phyloP scores from a whole-genome alignment of 1,140 invertebrate species.

The Aricia agestis region DNA sequence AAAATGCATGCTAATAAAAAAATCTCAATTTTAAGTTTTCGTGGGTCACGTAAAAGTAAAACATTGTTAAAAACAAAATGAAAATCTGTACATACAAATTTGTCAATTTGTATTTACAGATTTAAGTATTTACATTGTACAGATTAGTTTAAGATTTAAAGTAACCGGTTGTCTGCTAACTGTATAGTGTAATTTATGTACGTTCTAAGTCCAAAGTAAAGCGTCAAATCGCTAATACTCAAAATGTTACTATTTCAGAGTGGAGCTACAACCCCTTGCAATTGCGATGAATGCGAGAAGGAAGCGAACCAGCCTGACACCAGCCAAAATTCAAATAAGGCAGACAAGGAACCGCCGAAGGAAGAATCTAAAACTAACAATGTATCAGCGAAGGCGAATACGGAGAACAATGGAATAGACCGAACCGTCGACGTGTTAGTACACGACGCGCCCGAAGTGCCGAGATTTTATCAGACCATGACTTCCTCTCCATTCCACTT shows the following conservation, averaged over 20 bases:
- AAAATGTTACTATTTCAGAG: constrained; percentile 49
- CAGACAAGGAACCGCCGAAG: constrained; percentile 31
- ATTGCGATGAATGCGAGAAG: constrained; percentile 62
- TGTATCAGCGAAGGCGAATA: constrained; percentile 34
- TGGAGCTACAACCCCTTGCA: constrained; percentile 58
- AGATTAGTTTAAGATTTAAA: too few relatives aligned
- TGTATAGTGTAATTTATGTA: not conserved
- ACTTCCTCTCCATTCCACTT: constrained; percentile 58
- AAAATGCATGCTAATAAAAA: too few relatives aligned
- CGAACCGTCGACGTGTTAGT: constrained; percentile 63
- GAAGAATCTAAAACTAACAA: constrained; percentile 41
- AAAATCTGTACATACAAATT: too few relatives aligned
- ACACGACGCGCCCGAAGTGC: constrained; percentile 57
- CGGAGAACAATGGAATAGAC: constrained; percentile 40
- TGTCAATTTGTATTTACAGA: too few relatives aligned
- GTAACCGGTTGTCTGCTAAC: not conserved
- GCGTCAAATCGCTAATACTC: not conserved
- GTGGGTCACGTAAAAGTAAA: not conserved
- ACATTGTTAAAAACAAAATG: not conserved
- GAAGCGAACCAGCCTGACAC: constrained; percentile 35
- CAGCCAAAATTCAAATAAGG: constrained; percentile 27
- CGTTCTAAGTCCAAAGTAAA: not conserved
- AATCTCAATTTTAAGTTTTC: not conserved
- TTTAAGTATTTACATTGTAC: too few relatives aligned
- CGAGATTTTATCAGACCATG: constrained; percentile 61